These are phyloP conservation scores for Rousettus leschenaultii DNA, from an alignment of 2,113 vertebrate species.

Conservation along the genomic window DNA sequence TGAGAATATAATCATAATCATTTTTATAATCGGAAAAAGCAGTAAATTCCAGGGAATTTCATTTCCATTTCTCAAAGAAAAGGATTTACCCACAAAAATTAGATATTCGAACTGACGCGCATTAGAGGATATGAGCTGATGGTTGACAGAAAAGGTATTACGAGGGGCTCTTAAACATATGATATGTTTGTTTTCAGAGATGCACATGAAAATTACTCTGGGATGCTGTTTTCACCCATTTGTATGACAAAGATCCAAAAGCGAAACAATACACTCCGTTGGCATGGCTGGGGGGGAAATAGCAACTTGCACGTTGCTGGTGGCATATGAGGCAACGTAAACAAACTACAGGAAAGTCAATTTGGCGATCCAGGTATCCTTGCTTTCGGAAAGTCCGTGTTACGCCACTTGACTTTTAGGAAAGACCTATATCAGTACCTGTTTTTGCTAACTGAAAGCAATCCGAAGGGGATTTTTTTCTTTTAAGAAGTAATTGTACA, in stretches of 20 bases:
- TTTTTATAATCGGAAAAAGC: background rate
- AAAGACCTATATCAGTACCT: no score
- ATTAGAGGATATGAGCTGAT: background rate
- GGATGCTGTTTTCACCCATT: background rate
- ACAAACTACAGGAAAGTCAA: background rate
- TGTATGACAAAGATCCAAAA: background rate
- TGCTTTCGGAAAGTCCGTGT: no score
- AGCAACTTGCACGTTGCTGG: background rate
- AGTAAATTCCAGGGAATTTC: no score
- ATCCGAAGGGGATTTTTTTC: background rate
- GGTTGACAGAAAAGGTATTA: background rate
- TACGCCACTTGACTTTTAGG: no score
- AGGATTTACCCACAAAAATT: background rate
- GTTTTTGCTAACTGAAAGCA: no score
- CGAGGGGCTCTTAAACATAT: background rate
- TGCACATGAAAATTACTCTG: background rate
- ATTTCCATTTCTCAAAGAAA: slow-evolving; percentile 2
- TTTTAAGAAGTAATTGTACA: background rate
- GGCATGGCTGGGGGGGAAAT: background rate
- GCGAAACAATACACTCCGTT: background rate
- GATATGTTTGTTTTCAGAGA: background rate
- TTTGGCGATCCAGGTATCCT: background rate
- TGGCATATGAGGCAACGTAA: background rate
- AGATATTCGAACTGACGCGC: background rate
- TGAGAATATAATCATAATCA: background rate